These are phyloP conservation scores for Xerus inauris DNA, from an alignment of 2,113 vertebrate species.

Conservation along the genomic window DNA sequence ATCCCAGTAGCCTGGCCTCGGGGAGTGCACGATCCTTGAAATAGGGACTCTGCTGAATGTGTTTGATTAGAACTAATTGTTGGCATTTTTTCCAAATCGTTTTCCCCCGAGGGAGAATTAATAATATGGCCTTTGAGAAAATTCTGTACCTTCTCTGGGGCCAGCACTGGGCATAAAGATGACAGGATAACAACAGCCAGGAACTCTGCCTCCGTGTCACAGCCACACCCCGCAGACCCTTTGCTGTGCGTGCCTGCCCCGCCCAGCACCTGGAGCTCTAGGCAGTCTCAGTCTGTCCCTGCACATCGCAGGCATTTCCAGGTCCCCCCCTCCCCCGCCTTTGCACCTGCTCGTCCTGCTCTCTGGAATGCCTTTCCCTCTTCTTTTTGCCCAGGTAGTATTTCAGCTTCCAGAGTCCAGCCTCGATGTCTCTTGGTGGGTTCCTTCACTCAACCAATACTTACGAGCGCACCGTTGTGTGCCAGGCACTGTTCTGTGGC, in stretches of 20 bases:
- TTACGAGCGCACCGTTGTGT: not conserved
- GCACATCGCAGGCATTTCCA: not conserved
- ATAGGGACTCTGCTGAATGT: not conserved
- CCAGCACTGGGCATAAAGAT: not conserved
- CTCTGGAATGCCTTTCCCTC: not conserved
- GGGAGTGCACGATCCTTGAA: slow-evolving; percentile 19
- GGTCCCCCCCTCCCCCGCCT: not conserved
- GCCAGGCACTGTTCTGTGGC: not conserved
- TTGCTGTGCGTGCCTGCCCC: rapidly evolving
- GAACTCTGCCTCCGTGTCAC: not conserved
- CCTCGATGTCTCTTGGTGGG: not conserved
- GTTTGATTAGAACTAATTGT: slow-evolving; percentile 11
- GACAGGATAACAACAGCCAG: too few relatives aligned
- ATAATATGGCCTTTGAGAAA: not conserved
- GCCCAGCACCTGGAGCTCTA: not conserved
- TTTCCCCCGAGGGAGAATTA: not conserved
- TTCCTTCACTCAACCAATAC: not conserved
- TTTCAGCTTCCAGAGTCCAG: not conserved
- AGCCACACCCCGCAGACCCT: not conserved
- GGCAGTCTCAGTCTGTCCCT: not conserved
- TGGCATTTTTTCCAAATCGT: not conserved
- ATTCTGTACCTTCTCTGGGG: not conserved
- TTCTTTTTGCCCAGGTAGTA: not conserved
- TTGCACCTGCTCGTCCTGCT: not conserved
- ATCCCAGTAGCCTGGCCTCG: slow-evolving; percentile 11